Evolutionary conservation across 2,888 invertebrate genomes (phyloP), one percentile per base, ranked within the genome.

Genomic region (Himalopsyche japonica): DNA sequence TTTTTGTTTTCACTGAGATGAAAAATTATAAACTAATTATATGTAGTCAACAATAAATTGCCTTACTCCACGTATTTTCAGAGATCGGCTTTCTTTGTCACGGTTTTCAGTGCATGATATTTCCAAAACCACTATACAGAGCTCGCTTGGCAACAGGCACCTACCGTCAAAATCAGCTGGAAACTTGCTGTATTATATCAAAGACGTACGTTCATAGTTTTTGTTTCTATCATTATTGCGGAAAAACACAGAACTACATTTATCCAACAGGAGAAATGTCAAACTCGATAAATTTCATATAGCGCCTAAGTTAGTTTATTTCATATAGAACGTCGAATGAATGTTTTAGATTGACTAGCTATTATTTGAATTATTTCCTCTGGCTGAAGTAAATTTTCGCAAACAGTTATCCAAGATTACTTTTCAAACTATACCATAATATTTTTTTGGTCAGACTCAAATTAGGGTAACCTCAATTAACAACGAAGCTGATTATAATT

Each of bases 121-220:
- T 47, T 34, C 57, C 3, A 37, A 79, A 24, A 20, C 20, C 5
- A 79, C 64, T 83, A 79, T 83, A 64, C 76, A 24, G 24, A 70
- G 34, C 80, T 76, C 49, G 84, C 84, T 80, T 84, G 84, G 84
- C 84, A 84, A 84, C 84, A 84, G 80, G 84, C 76, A 76, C 76
- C 76, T 76, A 76, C 76, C 84, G 84, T 84, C 84, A 84, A 84
- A 84, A 84, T 84, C 84, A 84, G 84, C 84, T 84, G 84, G 82
- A 83, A 79, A 57, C 8, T 57, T 57, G 6, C 57, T 10, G 57
- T 57, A 57, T 1, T 7, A 1, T n/a, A 57, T 57, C 57, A 57
- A 57, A 57, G 57, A 57, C 57, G 20, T 57, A 57, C 57, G 57
- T 57, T 24, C 57, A 57, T 2, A 57, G 57, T 24, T 20, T 57